Conservation (phyloP, 64 coral and sea anemone genomes). For the Anthopleura sola region DNA sequence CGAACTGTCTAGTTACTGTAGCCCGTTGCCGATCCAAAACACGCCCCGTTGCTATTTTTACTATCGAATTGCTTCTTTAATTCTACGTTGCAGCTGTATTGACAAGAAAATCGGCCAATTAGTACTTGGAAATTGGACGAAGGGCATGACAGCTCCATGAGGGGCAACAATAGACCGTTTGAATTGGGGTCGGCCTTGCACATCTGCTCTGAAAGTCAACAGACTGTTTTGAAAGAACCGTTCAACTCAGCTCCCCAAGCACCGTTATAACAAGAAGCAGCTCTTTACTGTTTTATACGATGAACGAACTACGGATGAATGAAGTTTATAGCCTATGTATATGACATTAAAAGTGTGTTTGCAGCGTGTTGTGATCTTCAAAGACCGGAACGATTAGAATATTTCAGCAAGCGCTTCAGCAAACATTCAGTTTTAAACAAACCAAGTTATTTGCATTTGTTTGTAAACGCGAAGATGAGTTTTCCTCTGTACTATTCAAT, state of each 20-base stretch:
- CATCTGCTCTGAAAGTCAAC: slow-evolving; percentile 86
- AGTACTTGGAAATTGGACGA: slow-evolving; percentile 63
- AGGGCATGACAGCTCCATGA: slow-evolving; percentile 44
- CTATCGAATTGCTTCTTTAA: slow-evolving; percentile 29
- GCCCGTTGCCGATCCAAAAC: slow-evolving; percentile 8
- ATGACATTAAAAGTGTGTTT: no score
- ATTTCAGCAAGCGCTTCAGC: not conserved
- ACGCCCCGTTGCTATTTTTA: slow-evolving; percentile 8
- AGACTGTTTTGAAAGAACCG: not conserved
- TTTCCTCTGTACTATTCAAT: not conserved
- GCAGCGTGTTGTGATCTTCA: not conserved
- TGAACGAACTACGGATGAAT: no score
- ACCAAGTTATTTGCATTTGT: not conserved
- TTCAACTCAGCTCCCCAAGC: not conserved
- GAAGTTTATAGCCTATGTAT: no score
- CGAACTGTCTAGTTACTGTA: slow-evolving; percentile 2
- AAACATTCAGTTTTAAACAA: slow-evolving; percentile 2
- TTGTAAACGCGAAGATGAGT: not conserved
- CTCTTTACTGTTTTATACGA: no score
- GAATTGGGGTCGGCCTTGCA: slow-evolving; percentile 58
- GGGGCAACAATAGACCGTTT: slow-evolving; percentile 57
- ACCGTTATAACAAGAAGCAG: not conserved
- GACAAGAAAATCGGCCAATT: slow-evolving; percentile 78
- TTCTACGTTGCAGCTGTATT: slow-evolving; percentile 81
- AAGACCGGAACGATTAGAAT: not conserved